These are phyloP conservation scores for Pomacea maculata DNA, from an alignment of 1,140 invertebrate genomes.

Conservation along the genomic window DNA sequence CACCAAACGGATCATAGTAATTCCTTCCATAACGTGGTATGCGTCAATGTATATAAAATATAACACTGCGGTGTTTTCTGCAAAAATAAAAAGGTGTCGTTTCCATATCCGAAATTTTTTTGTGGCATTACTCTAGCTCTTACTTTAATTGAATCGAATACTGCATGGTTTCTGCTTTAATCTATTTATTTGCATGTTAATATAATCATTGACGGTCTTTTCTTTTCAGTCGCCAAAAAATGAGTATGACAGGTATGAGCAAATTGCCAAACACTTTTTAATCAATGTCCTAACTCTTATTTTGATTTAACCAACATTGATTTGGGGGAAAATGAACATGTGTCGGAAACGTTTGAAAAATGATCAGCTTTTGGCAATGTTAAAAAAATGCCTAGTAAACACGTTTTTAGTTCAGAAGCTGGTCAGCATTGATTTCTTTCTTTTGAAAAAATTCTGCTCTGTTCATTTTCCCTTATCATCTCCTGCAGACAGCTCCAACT, in stretches of 20 bases:
- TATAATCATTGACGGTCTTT: background rate
- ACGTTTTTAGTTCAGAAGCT: background rate
- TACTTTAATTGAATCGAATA: background rate
- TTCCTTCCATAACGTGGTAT: background rate
- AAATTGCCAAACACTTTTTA: background rate
- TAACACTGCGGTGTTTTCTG: too few species aligned
- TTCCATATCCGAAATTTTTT: too few species aligned
- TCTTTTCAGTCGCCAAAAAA: slow-evolving; percentile 13
- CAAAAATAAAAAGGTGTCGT: background rate
- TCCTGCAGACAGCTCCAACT: too few species aligned
- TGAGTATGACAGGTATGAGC: slow-evolving; percentile 6
- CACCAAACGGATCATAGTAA: background rate
- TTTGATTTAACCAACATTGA: background rate
- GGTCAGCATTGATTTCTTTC: too few species aligned
- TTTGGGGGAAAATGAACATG: background rate
- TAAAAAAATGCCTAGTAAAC: background rate
- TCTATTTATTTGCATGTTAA: too few species aligned
- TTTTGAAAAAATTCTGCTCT: too few species aligned
- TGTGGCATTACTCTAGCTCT: background rate
- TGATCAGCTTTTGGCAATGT: background rate
- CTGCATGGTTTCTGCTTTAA: background rate
- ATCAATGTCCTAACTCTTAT: background rate
- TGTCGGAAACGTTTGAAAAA: background rate
- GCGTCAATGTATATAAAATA: too few species aligned
- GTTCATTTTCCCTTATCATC: too few species aligned